Percentiles rank a stretch among this genome's conserved stretches.
Evolutionary conservation across 2,797 vertebrate genomes (phyloP).

Genomic region (Podargus strigoides): DNA sequence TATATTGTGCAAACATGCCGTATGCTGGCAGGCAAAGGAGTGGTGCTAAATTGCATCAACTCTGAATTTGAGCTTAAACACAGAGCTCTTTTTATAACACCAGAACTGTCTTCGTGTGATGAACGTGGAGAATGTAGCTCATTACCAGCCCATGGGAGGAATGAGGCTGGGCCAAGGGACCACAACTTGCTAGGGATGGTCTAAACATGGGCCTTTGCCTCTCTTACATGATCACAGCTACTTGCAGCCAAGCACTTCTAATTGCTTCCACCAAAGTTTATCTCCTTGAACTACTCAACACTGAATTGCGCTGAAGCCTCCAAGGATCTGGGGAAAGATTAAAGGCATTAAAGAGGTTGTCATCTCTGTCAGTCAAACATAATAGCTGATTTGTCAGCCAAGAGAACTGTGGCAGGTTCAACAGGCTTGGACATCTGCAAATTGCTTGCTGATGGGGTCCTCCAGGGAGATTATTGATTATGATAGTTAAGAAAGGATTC

Average conservation of each 20-base stretch:
- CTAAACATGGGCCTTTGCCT: not conserved
- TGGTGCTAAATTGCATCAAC: not conserved
- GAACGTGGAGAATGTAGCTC: not conserved
- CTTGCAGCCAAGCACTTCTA: not conserved
- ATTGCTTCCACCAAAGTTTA: not conserved
- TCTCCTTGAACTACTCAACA: not conserved
- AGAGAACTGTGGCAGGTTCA: not conserved
- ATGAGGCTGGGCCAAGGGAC: not conserved
- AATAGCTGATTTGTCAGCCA: not conserved
- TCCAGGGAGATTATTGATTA: not conserved
- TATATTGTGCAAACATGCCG: not conserved
- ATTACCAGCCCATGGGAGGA: not conserved
- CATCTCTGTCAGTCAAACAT: not conserved
- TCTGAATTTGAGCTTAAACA: constrained; percentile 11
- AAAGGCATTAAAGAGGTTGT: not conserved
- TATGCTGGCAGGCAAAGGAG: constrained; percentile 18
- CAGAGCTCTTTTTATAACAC: constrained; percentile 10
- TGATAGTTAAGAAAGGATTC: not conserved
- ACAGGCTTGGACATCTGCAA: not conserved
- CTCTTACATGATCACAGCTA: not conserved
- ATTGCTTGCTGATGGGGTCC: not conserved
- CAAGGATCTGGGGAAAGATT: not conserved
- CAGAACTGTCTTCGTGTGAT: not conserved
- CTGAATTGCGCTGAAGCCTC: not conserved
- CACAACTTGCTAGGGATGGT: not conserved